Evolutionary conservation across 2,888 invertebrate genomes (phyloP).

Genomic region (Coleophora flavipennella): DNA sequence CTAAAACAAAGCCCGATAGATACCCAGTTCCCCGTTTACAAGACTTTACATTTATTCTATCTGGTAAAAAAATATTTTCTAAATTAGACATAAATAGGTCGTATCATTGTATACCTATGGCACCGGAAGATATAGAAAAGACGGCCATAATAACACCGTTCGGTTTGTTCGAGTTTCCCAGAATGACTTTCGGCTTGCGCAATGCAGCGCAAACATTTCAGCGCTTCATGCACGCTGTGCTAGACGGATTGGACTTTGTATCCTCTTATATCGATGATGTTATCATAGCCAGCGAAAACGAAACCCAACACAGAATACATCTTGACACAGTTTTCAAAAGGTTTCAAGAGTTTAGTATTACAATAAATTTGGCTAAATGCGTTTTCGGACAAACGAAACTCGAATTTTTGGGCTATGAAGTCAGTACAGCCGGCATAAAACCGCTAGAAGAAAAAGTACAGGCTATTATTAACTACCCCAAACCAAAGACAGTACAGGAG

Average conservation of each 20-base stretch:
- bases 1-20: too few species aligned
- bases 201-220: too few species aligned
- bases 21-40: too few species aligned
- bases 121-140: slow-evolving; percentile 2
- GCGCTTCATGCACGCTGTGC: slow-evolving; percentile 9
- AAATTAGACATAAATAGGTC: slow-evolving; percentile 3
- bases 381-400: slow-evolving; percentile 10
- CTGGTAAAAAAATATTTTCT: too few species aligned
- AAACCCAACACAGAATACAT: slow-evolving; percentile 6
- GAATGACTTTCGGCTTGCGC: slow-evolving; percentile 4
- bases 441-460: slow-evolving; percentile 13
- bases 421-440: slow-evolving; percentile 12
- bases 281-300: slow-evolving; percentile 16
- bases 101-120: not conserved
- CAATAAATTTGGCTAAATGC: slow-evolving; percentile 12
- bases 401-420: slow-evolving; percentile 14
- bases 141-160: slow-evolving; percentile 6
- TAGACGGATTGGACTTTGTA: slow-evolving; percentile 10
- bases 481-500: slow-evolving; percentile 6
- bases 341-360: slow-evolving; percentile 5
- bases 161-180: too few species aligned
- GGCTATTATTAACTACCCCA: slow-evolving; percentile 2
- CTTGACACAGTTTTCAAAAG: slow-evolving; percentile 2
- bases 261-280: slow-evolving; percentile 29
- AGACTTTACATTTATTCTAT: too few species aligned